Percentiles rank a stretch among this genome's conserved stretches.
These are phyloP conservation scores for Regulus satrapa DNA, from an alignment of 2,113 vertebrate species.

Conservation along the genomic window DNA sequence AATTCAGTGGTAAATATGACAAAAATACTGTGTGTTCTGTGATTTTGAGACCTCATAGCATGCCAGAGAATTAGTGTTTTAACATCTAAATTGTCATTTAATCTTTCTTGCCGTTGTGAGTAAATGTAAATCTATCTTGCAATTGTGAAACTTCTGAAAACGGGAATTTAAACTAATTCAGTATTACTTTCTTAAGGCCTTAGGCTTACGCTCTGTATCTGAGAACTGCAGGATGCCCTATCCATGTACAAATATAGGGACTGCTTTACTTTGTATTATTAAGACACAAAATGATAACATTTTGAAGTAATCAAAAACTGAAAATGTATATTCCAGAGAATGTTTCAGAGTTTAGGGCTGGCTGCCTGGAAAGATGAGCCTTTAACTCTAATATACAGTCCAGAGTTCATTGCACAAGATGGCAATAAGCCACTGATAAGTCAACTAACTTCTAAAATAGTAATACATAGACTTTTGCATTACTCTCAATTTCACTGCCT, in stretches of 20 bases:
- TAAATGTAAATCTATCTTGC: neutral
- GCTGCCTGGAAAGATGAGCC: neutral
- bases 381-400: neutral
- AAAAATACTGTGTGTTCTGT: neutral
- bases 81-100: slow-evolving; percentile 15
- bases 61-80: slow-evolving; percentile 2
- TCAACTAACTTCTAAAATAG: neutral
- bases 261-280: neutral
- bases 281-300: neutral
- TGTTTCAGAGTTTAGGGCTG: neutral
- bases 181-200: neutral
- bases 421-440: neutral
- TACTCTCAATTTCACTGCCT: neutral
- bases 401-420: neutral
- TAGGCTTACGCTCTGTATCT: neutral
- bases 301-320: neutral
- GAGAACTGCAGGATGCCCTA: neutral
- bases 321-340: neutral
- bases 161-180: neutral
- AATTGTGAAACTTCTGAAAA: neutral
- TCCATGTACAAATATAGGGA: neutral
- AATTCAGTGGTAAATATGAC: neutral
- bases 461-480: no score
- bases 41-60: neutral
- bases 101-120: neutral